phyloP scores from a whole-genome alignment of 2,888 invertebrate genomes.

The Synanthedon myopaeformis region DNA sequence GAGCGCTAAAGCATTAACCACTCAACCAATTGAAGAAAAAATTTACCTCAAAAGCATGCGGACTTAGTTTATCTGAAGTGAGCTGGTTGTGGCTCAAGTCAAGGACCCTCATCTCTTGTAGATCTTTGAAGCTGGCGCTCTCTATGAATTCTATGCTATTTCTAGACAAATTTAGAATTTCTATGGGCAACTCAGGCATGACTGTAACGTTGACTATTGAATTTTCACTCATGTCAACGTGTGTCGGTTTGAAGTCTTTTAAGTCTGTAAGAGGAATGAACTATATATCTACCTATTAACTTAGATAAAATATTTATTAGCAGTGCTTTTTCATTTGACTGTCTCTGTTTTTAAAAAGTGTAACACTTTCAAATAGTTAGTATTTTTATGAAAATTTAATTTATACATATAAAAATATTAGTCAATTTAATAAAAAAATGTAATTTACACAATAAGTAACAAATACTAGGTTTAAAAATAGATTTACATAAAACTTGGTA shows the following conservation, averaged over 20 bases:
- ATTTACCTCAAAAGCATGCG: conserved; percentile 78
- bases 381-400: too few relatives aligned
- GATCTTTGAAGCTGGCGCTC: conserved; percentile 71
- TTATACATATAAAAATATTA: too few relatives aligned
- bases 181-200: conserved; percentile 67
- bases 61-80: conserved; percentile 68
- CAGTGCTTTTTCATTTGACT: not conserved
- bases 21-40: too few relatives aligned
- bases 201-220: conserved; percentile 50
- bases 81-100: conserved; percentile 79
- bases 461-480: too few relatives aligned
- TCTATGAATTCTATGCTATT: conserved; percentile 75
- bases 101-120: conserved; percentile 72
- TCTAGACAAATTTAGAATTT: conserved; percentile 71
- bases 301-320: not conserved
- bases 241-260: conserved; percentile 33
- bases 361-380: too few relatives aligned
- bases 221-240: conserved; percentile 58
- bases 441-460: too few relatives aligned
- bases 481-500: too few relatives aligned
- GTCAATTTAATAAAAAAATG: too few relatives aligned
- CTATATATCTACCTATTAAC: not conserved
- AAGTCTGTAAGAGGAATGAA: conserved; percentile 27
- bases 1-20: too few relatives aligned
- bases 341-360: too few relatives aligned